Evolutionary conservation across 1,140 invertebrate genomes (phyloP), one percentile per base, ranked within the genome.

Genomic region (Acromyrmex charruanus): DNA sequence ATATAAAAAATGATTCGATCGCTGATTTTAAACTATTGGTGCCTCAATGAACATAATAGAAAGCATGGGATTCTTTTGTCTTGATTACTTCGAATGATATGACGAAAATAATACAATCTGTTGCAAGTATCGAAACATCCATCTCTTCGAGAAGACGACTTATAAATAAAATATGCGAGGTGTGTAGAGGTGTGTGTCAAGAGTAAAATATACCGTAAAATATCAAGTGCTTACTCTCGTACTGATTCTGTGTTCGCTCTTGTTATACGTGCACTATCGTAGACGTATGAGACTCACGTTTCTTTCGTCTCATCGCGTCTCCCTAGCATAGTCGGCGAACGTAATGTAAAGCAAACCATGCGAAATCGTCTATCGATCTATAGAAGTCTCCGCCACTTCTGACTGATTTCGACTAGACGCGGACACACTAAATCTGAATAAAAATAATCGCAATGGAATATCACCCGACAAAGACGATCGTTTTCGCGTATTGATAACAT

Each of bases 141-240:
- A 44, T 12, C 4, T 63, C 10, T 59, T 44, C 53, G 59, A 74
- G 28, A 31, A 61, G 79, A 89, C 77, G 81, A 86, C 59, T 87
- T 90, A 89, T 87, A 90, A 90, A 90, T 90, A 90, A 90, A 85
- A 85, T 79, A 89, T 90, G 89, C 89, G 89, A 90, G 89, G 88
- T 90, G 77, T 21, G 21, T 21, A 21, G 21, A 21, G 21, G 21
- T 21, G 21, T 21, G 21, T 87, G 79, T 87, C 55, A 79, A 84
- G 77, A 89, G 79, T 74, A 25, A 44, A 44, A 44, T 61, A 61
- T 84, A 80, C 51, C 75, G 79, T 74, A 89, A 86, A 90, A 68
- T 86, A 90, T 88, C 75, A 72, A 88, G 59, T 90, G 58, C n/a
- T 75, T 74, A 51, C 14, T 74, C 25, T 55, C 6, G 18, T 61